These are phyloP conservation scores for Apis mellifera DNA, from an alignment of 1,140 invertebrate species.

Conservation along the genomic window Amel_HAv3.1 CM009940.2:9582501-9583000, in stretches of 20 bases:
- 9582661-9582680: background rate
- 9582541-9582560: slow-evolving; percentile 27
- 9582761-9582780: too few species aligned
- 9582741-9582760: background rate
- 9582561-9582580: slow-evolving; percentile 35
- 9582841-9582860: slow-evolving; percentile 52
- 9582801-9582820: too few species aligned
- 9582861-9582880: slow-evolving; percentile 50
- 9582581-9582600: slow-evolving; percentile 32
- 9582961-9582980: slow-evolving; percentile 76
- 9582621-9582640: slow-evolving; percentile 5
- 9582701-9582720: slow-evolving; percentile 7
- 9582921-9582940: slow-evolving; percentile 69
- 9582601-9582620: background rate
- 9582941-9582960: slow-evolving; percentile 77
- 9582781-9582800: too few species aligned
- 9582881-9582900: slow-evolving; percentile 70
- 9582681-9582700: background rate
- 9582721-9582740: slow-evolving; percentile 24
- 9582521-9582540: slow-evolving; percentile 16
- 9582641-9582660: slow-evolving; percentile 46
- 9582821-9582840: background rate
- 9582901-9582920: background rate
- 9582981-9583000: slow-evolving; percentile 74
- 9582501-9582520: slow-evolving; percentile 40